Evolutionary conservation across 2,888 invertebrate genomes (phyloP).

Genomic region (Callinectes sapidus): DNA sequence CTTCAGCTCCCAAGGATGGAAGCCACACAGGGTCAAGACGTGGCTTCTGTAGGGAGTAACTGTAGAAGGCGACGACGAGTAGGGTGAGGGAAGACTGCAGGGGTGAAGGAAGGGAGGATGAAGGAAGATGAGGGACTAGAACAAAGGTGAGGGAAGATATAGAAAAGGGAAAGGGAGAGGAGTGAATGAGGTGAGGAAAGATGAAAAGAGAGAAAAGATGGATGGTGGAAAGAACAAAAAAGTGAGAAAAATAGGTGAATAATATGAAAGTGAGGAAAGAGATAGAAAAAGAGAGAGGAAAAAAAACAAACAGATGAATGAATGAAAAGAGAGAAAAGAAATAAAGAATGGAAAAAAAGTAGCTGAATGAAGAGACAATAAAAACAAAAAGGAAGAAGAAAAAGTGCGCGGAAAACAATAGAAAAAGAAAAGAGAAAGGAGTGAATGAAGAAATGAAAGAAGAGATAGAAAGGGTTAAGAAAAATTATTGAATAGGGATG

Average conservation of each 20-base stretch:
- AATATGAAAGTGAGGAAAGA: neutral
- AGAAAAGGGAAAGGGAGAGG: neutral
- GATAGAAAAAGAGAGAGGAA: neutral
- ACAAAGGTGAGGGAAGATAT: neutral
- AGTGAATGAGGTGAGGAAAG: neutral
- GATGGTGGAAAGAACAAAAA: neutral
- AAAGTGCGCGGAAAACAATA: neutral
- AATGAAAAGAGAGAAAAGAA: too few species aligned
- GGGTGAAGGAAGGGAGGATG: neutral
- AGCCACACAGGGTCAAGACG: neutral
- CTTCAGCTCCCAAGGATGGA: slow-evolving; percentile 2
- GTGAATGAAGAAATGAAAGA: neutral
- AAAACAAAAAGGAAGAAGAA: neutral
- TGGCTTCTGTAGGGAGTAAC: slow-evolving; percentile 19
- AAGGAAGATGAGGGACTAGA: neutral
- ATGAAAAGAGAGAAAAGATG: neutral
- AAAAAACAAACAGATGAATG: too few species aligned
- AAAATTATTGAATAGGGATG: neutral
- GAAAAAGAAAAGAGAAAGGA: neutral
- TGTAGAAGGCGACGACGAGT: neutral
- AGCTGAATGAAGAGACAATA: neutral
- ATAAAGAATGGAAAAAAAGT: too few species aligned
- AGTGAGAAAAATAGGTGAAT: neutral
- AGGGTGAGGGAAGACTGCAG: neutral
- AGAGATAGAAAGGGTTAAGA: neutral